A percentile compares a stretch with the other conserved stretches of the same genome.
These are phyloP conservation scores for Adineta ricciae DNA, from an alignment of 2,888 invertebrate genomes.

Conservation along the genomic window DNA sequence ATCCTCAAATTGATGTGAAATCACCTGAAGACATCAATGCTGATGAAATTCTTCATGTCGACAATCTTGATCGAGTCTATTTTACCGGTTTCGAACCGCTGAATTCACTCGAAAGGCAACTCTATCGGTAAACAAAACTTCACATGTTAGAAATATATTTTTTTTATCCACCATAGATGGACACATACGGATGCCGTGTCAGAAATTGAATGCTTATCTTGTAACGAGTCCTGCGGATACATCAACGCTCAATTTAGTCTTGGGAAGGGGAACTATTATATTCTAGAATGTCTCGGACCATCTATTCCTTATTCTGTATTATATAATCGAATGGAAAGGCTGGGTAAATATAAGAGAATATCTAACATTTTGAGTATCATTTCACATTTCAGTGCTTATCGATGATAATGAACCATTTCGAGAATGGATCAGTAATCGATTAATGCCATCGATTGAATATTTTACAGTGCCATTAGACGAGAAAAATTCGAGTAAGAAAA, in stretches of 20 bases:
- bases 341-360: neutral
- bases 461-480: neutral
- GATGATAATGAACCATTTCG: neutral
- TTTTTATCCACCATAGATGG: neutral
- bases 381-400: neutral
- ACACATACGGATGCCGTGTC: neutral
- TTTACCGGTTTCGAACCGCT: neutral
- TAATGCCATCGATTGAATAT: neutral
- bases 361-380: no score
- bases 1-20: neutral
- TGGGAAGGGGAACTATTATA: neutral
- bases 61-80: neutral
- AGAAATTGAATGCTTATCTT: neutral
- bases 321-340: neutral
- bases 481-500: neutral
- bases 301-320: neutral
- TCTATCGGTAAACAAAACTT: neutral
- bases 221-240: neutral
- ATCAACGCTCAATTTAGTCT: neutral
- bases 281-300: constrained; percentile 1
- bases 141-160: neutral
- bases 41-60: neutral
- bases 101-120: neutral
- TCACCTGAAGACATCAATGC: neutral
- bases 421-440: neutral